A percentile compares a stretch with the other conserved stretches of the same genome.
phyloP scores from a whole-genome alignment of 2,888 invertebrate genomes.

The Dascillus cervinus region DNA sequence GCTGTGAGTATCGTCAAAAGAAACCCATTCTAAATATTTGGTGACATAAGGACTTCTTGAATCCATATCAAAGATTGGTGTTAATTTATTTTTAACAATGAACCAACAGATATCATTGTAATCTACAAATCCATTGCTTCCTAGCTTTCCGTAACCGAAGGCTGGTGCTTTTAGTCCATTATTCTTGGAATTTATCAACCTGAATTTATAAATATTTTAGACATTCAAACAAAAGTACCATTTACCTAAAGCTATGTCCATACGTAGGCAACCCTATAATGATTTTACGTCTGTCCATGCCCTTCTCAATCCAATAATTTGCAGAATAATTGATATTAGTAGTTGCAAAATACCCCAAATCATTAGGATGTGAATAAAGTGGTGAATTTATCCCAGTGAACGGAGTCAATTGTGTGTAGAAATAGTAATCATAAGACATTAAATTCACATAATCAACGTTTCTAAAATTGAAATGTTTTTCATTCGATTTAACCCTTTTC shows the following conservation, averaged over 20 bases:
- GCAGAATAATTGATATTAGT: constrained; percentile 78
- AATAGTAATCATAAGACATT: constrained; percentile 91
- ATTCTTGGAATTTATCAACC: constrained; percentile 60
- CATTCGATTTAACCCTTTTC: neutral
- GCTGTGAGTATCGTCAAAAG: constrained; percentile 69
- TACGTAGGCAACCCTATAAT: constrained; percentile 83
- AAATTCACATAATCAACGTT: constrained; percentile 77
- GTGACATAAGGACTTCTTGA: constrained; percentile 72
- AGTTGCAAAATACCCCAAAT: constrained; percentile 57
- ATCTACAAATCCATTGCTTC: constrained; percentile 59
- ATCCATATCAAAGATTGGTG: constrained; percentile 55
- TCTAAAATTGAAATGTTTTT: constrained; percentile 33
- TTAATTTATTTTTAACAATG: constrained; percentile 46
- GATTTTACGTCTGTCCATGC: constrained; percentile 70
- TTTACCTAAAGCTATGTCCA: constrained; percentile 68
- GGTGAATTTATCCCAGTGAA: constrained; percentile 83
- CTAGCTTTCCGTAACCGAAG: constrained; percentile 58
- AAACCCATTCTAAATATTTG: constrained; percentile 68
- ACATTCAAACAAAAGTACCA: constrained; percentile 7
- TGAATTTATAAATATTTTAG: constrained; percentile 26
- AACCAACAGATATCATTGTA: constrained; percentile 66
- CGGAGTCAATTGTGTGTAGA: constrained; percentile 65
- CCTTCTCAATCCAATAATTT: constrained; percentile 66
- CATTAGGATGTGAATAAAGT: constrained; percentile 53
- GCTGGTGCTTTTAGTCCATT: constrained; percentile 64